Base-by-base conservation (phyloP, 2,113 vertebrate species). In the Agapornis roseicollis region DNA sequence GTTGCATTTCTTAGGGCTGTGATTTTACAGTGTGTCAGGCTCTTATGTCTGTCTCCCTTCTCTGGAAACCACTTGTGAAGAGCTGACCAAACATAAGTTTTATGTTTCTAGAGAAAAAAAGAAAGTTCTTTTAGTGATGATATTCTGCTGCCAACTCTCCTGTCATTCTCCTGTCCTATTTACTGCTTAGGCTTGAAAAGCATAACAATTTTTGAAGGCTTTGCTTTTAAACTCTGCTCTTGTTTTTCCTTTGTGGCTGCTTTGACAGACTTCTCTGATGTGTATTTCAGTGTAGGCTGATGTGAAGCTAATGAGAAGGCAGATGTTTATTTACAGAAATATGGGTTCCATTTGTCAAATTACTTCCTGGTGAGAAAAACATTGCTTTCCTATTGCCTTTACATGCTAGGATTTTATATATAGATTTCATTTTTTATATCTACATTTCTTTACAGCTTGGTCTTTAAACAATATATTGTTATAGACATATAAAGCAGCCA, bases 151-250 rank as follows among this genome's bases (percentile, higher is more conserved):
- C 90, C 82, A 92, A 3, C 44, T 90, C 44, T 68, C n/a, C 92
- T 97, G 95, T 97, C 96, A 95, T 87, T 95, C 84, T 96, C 74
- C 83, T 80, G 41, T 90, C 88, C 64, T 83, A 78, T 88, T 96
- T 90, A 87, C 66, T 85, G 71, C 88, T 81, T 81, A 77, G 83
- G 66, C 69, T 91, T 95, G 93, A 94, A 97, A 94, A 94, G 93
- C 94, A 86, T 52, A 95, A 91, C 78, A n/a, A 68, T 82, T 95
- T 92, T 87, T 96, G 93, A 96, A 95, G 84, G 85, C 74, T 96
- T 89, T 89, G 82, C 89, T 97, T 96, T 96, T 93, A 95, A 96
- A 96, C 89, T 87, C 89, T 92, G 86, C 73, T 93, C 58, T 93
- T 91, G 80, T 88, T 93, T 95, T 94, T 78, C 89, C 81, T 96